Conservation (phyloP, 2,113 vertebrate species). For the Larimichthys crocea region DNA sequence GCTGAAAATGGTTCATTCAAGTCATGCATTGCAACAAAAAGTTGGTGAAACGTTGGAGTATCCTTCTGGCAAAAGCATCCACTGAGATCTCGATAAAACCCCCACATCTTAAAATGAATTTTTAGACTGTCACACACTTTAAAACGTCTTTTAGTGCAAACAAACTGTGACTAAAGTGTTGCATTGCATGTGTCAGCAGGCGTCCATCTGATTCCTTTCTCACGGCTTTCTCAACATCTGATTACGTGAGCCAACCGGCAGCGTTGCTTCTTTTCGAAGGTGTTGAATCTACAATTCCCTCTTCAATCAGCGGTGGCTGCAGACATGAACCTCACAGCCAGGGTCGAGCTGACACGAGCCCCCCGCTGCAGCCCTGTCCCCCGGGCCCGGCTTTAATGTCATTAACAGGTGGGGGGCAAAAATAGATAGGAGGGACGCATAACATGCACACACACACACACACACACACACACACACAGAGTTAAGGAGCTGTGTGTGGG, state of each 20-base stretch:
- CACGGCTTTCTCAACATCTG: not conserved
- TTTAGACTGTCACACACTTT: not conserved
- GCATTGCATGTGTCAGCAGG: conserved; percentile 16
- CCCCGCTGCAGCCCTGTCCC: conserved; percentile 36
- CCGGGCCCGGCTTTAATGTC: conserved; percentile 76
- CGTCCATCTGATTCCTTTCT: conserved; percentile 8
- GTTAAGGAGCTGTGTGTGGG: conserved; percentile 14
- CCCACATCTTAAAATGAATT: not conserved
- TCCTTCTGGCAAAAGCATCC: too few species aligned
- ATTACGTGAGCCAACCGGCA: conserved; percentile 27
- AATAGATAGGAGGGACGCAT: conserved; percentile 76
- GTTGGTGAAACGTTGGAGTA: not conserved
- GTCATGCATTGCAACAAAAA: not conserved
- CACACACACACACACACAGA: conserved; percentile 13
- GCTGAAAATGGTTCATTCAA: not conserved
- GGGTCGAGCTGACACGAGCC: conserved; percentile 54
- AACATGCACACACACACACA: conserved; percentile 15
- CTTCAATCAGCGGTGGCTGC: conserved; percentile 52
- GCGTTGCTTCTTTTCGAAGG: conserved; percentile 42
- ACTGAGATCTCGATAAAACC: too few species aligned
- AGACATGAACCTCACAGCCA: conserved; percentile 50
- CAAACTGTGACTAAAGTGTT: not conserved
- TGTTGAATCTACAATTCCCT: conserved; percentile 70
- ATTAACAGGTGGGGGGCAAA: conserved; percentile 86
- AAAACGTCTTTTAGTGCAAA: not conserved